Percentiles rank a stretch among this genome's conserved stretches.
Evolutionary conservation across 2,113 vertebrate species (phyloP).

Genomic region (Elephas maximus): DNA sequence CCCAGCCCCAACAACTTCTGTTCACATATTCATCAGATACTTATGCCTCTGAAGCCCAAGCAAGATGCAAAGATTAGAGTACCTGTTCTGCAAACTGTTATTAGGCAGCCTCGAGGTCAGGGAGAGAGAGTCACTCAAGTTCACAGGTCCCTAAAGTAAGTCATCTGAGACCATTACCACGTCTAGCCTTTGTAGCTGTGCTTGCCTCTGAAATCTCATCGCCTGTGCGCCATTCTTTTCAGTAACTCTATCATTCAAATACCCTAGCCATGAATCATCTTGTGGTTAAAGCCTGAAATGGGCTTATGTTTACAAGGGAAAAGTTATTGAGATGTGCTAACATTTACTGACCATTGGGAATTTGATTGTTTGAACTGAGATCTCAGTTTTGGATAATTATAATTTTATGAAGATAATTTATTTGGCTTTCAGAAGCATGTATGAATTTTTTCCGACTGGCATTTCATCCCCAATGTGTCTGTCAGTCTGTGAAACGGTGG

Average conservation of each 20-base stretch:
- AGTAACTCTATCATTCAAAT: background rate
- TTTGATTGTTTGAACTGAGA: background rate
- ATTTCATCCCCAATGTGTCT: background rate
- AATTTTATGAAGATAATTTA: conserved; percentile 28
- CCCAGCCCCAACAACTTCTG: background rate
- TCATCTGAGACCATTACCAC: background rate
- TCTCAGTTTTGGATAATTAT: conserved; percentile 23
- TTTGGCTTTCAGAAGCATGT: background rate
- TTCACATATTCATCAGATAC: background rate
- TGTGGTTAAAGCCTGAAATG: background rate
- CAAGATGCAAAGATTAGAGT: background rate
- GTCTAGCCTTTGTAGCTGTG: background rate
- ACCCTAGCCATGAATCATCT: background rate
- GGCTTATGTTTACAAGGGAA: background rate
- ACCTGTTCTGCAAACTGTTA: background rate
- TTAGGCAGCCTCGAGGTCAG: background rate
- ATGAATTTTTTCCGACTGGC: background rate
- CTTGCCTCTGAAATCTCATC: background rate
- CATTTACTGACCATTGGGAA: background rate
- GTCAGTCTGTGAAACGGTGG: too few relatives aligned
- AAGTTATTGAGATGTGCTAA: background rate
- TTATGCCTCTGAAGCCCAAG: background rate
- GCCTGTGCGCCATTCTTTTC: background rate
- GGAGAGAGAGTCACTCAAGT: background rate
- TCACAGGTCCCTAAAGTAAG: background rate